Evolutionary conservation across 1,140 invertebrate genomes (phyloP), one percentile per base, ranked within the genome.

Genomic region (Glossosoma conforme): DNA sequence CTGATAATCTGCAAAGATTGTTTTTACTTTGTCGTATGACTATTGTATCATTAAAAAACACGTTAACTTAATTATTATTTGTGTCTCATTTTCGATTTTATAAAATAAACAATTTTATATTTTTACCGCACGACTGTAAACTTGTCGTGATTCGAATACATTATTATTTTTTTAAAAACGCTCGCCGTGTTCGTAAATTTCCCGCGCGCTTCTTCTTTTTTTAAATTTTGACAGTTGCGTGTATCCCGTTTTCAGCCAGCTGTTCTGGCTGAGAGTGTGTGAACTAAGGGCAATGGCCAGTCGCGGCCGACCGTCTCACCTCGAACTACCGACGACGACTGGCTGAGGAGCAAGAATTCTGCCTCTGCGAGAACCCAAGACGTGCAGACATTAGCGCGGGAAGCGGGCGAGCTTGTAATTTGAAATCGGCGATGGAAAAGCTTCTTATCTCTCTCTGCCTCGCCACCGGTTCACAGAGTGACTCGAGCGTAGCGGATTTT

Each of bases 121-220:
- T n/a, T n/a, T n/a, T n/a, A n/a, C n/a, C n/a, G n/a, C n/a, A n/a
- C n/a, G n/a, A n/a, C 13, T 18, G 22, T 21, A 36, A 36, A 43
- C 18, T 24, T 51, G 21, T 51, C 48, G 48, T 51, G 48, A 32
- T 51, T 51, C 11, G 48, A 51, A 51, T 43, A 51, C 48, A 51
- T 51, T 24, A 18, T 43, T 41, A 38, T 30, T 42, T 15, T 19
- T 36, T n/a, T n/a, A n/a, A n/a, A n/a, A n/a, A n/a, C n/a, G n/a
- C n/a, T n/a, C n/a, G n/a, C n/a, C n/a, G n/a, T n/a, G n/a, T n/a
- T n/a, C n/a, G n/a, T n/a, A n/a, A n/a, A 28, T 28, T 6, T 28
- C 24, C 6, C 24, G 24, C 24, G 24, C 24, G 24, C 24, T 28
- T 28, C 24, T 30, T 40, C 45, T 19, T 21, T 8, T 11, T 19